phyloP scores from a whole-genome alignment of 2,113 vertebrate genomes.

The Excalfactoria chinensis region DNA sequence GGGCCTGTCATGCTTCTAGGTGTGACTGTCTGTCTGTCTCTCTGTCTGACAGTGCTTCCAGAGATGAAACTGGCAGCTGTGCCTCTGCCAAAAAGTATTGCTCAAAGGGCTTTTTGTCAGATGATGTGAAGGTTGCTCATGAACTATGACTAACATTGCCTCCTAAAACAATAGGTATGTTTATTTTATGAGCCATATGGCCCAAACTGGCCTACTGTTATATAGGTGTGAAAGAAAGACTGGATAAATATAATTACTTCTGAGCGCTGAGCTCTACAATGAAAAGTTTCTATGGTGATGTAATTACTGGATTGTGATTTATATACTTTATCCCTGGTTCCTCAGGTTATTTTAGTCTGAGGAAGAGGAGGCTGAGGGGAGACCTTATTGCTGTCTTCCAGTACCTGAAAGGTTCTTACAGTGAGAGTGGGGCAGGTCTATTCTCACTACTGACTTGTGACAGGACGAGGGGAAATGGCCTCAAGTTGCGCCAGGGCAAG shows the following conservation, averaged over 20 bases:
- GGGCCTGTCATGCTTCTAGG: neutral
- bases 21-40: neutral
- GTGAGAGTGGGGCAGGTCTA: too few species aligned
- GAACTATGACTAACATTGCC: constrained; percentile 19
- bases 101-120: constrained; percentile 24
- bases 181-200: constrained; percentile 66
- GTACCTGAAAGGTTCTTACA: too few species aligned
- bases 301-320: neutral
- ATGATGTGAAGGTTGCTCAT: constrained; percentile 39
- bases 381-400: too few species aligned
- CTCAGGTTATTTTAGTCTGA: too few species aligned
- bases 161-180: constrained; percentile 28
- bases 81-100: neutral
- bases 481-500: too few species aligned
- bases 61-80: constrained; percentile 25
- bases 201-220: neutral
- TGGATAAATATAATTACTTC: constrained; percentile 44
- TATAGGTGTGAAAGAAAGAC: constrained; percentile 33
- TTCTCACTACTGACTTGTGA: too few species aligned
- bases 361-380: too few species aligned
- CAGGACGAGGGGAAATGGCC: too few species aligned
- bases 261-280: constrained; percentile 2
- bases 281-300: neutral
- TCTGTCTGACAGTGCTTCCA: neutral
- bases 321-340: neutral